Conservation (phyloP, 2,888 invertebrate genomes). For the Drosophila helvetica region DNA sequence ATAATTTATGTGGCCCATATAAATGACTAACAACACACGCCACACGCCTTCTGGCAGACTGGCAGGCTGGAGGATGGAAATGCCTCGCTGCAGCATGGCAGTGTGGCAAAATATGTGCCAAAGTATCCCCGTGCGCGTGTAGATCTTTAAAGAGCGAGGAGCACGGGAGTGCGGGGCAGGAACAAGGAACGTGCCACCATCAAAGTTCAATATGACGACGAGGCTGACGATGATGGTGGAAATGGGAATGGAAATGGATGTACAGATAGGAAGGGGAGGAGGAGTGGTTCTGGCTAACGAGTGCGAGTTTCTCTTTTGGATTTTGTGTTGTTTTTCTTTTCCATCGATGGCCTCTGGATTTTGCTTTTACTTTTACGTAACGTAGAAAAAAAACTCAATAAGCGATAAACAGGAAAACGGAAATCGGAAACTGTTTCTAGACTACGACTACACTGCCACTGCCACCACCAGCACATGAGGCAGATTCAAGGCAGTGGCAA, state of each 20-base stretch:
- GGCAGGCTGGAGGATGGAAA: neutral
- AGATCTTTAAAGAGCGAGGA: conserved; percentile 58
- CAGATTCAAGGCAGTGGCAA: conserved; percentile 31
- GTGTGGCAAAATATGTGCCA: conserved; percentile 48
- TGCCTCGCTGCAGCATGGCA: conserved; percentile 11
- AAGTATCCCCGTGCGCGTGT: conserved; percentile 69
- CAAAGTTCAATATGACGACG: conserved; percentile 74
- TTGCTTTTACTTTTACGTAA: conserved; percentile 71
- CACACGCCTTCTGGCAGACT: conserved; percentile 24
- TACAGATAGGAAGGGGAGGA: neutral
- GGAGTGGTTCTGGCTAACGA: conserved; percentile 60
- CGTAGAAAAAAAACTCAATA: conserved; percentile 69
- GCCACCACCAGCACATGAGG: conserved; percentile 40
- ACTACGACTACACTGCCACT: conserved; percentile 37
- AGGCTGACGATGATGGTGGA: conserved; percentile 11
- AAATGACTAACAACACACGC: conserved; percentile 77
- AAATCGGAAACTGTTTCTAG: conserved; percentile 79
- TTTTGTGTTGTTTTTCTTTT: conserved; percentile 40
- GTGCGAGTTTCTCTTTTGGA: conserved; percentile 71
- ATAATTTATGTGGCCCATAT: conserved; percentile 78
- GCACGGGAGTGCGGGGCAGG: conserved; percentile 36
- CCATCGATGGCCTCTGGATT: conserved; percentile 16
- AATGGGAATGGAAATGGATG: neutral
- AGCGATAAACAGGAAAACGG: conserved; percentile 82
- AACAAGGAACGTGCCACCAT: conserved; percentile 70